phyloP scores from a whole-genome alignment of 2,888 invertebrate species.

The Nowickia ferox region DNA sequence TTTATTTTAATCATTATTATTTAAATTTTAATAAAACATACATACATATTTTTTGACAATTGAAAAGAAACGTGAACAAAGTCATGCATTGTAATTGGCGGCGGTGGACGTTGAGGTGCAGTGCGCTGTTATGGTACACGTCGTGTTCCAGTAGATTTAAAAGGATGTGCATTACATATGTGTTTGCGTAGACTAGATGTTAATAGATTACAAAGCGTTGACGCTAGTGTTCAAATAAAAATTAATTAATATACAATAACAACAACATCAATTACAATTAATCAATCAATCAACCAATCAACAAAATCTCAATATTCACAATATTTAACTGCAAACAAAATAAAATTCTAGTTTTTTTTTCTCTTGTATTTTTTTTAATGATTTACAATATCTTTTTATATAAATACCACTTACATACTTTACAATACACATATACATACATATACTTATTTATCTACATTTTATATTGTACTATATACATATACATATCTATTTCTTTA shows the following conservation, averaged over 20 bases:
- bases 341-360: conserved; percentile 66
- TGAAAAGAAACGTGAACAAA: conserved; percentile 39
- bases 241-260: conserved; percentile 25
- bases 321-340: conserved; percentile 69
- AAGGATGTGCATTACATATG: conserved; percentile 4
- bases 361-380: conserved; percentile 48
- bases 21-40: conserved; percentile 1
- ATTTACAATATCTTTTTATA: conserved; percentile 63
- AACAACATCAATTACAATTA: conserved; percentile 13
- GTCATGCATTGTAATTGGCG: conserved; percentile 16
- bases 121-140: no score
- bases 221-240: conserved; percentile 54
- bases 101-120: background rate
- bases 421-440: background rate
- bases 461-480: conserved; percentile 22
- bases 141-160: background rate
- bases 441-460: conserved; percentile 25
- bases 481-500: conserved; percentile 6
- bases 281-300: conserved; percentile 30
- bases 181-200: background rate
- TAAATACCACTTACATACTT: conserved; percentile 50
- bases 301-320: conserved; percentile 74
- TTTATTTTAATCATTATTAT: conserved; percentile 25
- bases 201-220: conserved; percentile 33
- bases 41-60: conserved; percentile 14